Evolutionary conservation across 2,888 invertebrate species (phyloP), one percentile per base, ranked within the genome.

Genomic region (Andrena flavipes): DNA sequence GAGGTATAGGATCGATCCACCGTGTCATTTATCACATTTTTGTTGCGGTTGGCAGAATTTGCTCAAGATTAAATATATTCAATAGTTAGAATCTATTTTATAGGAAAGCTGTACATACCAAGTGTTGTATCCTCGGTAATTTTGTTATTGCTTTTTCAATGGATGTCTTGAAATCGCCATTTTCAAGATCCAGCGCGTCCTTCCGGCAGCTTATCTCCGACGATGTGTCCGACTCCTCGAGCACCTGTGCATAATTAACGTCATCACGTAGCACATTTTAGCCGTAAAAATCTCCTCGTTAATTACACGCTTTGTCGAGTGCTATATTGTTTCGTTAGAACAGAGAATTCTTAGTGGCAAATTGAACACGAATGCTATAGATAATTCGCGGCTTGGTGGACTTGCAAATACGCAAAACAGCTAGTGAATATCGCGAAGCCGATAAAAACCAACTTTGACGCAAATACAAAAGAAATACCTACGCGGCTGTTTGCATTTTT

Each of bases 191-290:
- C 81, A 93, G 90, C 73, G 93, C 93, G 80, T 94, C 93, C 88
- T 94, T 94, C 86, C 93, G 94, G 90, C 94, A 94, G 88, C 94
- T 94, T 92, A 94, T 93, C 91, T 95, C 95, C 69, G 95, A 95
- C 86, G 94, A 95, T 87, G 94, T 94, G 88, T 95, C 95, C 54
- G 95, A 95, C 90, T 95, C 95, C 84, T 94, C 94, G 85, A 95
- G 93, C 91, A 94, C 94, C 94, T 95, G 90, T 78, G 89, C 87
- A 84, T 90, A 86, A 87, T 74, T 63, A 78, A 82, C 79, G 74
- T 86, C 82, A 88, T 77, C 63, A 16, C 26, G 56, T 48, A 35
- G 60, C 10, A 70, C 33, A 8, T 23, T 56, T 3, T 20, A 16
- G n/a, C 13, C 48, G 2, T 29, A 51, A 35, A 23, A 42, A 74